Conservation (phyloP, 2,797 vertebrate species). For the Epinephelus malabaricus region DNA sequence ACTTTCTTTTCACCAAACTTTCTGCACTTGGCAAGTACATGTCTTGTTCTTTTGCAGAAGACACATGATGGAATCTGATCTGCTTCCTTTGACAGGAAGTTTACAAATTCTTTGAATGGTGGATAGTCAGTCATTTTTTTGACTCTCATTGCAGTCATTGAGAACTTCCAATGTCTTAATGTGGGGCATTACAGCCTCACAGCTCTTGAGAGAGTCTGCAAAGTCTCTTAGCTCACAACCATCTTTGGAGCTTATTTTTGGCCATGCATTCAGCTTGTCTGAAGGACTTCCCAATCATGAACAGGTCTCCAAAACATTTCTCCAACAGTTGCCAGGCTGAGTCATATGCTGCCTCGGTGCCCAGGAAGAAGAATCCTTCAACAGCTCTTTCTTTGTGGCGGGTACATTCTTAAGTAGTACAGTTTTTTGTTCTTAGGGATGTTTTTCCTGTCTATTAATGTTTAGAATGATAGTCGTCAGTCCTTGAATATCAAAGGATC, state of each 20-base stretch:
- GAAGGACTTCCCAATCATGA: slow-evolving; percentile 23
- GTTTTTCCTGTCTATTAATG: slow-evolving; percentile 40
- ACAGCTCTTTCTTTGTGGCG: neutral
- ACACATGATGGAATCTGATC: neutral
- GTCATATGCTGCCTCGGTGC: neutral
- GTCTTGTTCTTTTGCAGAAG: slow-evolving; percentile 16
- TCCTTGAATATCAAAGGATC: slow-evolving; percentile 39
- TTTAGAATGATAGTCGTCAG: slow-evolving; percentile 27
- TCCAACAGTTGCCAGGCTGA: slow-evolving; percentile 25
- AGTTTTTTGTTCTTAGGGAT: slow-evolving; percentile 40
- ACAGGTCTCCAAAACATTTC: slow-evolving; percentile 14
- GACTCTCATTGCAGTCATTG: no score
- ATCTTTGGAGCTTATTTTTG: slow-evolving; percentile 10
- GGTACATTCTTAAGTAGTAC: slow-evolving; percentile 28
- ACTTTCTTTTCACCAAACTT: no score
- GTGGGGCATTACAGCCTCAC: neutral
- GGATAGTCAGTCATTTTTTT: no score
- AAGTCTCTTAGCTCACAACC: slow-evolving; percentile 4
- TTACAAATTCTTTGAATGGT: no score
- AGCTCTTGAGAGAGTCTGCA: slow-evolving; percentile 25
- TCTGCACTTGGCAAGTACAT: no score
- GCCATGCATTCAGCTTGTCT: slow-evolving; percentile 25
- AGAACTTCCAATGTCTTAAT: no score
- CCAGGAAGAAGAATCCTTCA: neutral
- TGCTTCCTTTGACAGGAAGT: no score